Percentiles rank a stretch among this genome's conserved stretches.
phyloP scores from a whole-genome alignment of 2,113 vertebrate species.

The Mirounga angustirostris region DNA sequence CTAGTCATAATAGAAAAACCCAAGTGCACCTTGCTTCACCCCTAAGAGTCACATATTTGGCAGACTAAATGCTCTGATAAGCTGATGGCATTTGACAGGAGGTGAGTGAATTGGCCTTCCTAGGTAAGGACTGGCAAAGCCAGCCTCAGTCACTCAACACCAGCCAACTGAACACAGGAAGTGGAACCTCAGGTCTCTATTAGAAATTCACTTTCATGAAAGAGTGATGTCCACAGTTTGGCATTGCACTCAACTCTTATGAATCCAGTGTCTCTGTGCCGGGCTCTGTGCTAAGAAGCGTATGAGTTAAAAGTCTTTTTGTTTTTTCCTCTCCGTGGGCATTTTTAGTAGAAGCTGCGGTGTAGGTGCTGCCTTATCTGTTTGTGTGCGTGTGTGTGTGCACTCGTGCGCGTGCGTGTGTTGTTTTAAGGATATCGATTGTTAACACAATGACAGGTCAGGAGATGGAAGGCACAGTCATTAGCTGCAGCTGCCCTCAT shows the following conservation, averaged over 20 bases:
- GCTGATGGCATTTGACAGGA: constrained; percentile 72
- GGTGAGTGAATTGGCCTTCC: constrained; percentile 67
- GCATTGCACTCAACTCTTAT: background rate
- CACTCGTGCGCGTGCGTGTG: background rate
- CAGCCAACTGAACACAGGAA: constrained; percentile 52
- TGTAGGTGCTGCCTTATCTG: constrained; percentile 33
- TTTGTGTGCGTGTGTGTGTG: background rate
- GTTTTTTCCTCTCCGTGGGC: background rate
- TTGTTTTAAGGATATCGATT: constrained; percentile 79
- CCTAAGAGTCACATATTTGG: constrained; percentile 54
- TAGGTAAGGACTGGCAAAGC: constrained; percentile 70
- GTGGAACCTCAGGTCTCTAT: constrained; percentile 4
- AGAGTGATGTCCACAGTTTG: constrained; percentile 1
- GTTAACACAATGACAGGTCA: constrained; percentile 39
- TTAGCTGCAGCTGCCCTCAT: constrained; percentile 75
- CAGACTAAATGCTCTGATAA: constrained; percentile 70
- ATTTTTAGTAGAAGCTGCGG: background rate
- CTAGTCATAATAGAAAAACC: constrained; percentile 69
- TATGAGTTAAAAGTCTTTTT: background rate
- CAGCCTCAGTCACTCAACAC: constrained; percentile 75
- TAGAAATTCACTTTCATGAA: constrained; percentile 72
- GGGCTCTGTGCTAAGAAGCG: background rate
- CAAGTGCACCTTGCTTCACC: constrained; percentile 41
- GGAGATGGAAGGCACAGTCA: constrained; percentile 79
- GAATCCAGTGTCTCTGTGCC: no score